Conservation (phyloP, 2,797 vertebrate species). For the Bufotes viridis region DNA sequence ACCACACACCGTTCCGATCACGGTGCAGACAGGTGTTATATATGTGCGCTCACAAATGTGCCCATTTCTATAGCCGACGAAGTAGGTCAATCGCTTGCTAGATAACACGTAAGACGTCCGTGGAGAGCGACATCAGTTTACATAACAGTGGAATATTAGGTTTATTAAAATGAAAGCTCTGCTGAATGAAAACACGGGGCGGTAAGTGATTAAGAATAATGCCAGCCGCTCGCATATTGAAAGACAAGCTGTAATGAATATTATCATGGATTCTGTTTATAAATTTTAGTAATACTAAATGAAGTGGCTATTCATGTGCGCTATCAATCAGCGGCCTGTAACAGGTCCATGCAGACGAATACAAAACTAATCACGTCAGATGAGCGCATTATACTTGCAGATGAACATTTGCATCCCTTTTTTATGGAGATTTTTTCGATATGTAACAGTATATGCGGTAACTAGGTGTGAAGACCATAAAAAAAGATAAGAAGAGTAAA, state of each 20-base stretch:
- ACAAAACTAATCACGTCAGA: conserved; percentile 5
- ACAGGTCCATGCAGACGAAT: conserved; percentile 9
- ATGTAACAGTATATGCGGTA: neutral
- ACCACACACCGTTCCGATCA: neutral
- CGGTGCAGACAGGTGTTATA: neutral
- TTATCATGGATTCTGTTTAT: conserved; percentile 14
- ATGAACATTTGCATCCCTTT: conserved; percentile 23
- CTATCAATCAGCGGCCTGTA: conserved; percentile 28
- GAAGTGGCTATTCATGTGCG: conserved; percentile 2
- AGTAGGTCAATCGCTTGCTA: neutral
- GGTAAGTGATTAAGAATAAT: neutral
- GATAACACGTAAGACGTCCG: neutral
- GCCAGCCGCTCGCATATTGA: neutral
- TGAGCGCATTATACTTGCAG: conserved; percentile 1
- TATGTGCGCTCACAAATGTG: neutral
- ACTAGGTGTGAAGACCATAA: neutral
- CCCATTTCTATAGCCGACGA: neutral
- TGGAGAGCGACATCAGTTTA: neutral
- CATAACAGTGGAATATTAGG: neutral
- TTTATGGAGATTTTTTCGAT: conserved; percentile 4
- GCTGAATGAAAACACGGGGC: neutral
- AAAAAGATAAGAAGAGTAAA: neutral
- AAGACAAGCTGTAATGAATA: neutral
- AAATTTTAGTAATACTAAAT: conserved; percentile 26
- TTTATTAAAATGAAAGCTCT: neutral